Conservation (phyloP, 2,888 invertebrate species). For the Spatulosminthurus flaviceps region DNA sequence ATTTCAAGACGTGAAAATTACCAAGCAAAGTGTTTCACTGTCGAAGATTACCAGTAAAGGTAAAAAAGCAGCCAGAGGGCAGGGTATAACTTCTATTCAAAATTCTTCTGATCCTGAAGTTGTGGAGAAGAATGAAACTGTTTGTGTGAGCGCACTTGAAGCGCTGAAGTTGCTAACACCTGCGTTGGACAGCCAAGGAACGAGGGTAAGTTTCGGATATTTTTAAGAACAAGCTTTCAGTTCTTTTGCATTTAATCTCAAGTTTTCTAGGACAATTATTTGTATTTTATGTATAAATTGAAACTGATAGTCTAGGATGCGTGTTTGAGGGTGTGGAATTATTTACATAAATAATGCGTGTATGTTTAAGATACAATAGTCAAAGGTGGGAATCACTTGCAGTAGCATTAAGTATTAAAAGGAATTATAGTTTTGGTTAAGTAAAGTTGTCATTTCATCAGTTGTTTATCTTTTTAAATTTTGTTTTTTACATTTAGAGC, state of each 20-base stretch:
- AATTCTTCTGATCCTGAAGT: not conserved
- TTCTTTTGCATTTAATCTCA: no score
- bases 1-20: constrained; percentile 23
- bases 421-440: no score
- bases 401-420: no score
- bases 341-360: no score
- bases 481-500: not conserved
- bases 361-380: no score
- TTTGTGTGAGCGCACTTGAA: constrained; percentile 41
- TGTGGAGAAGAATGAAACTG: not conserved
- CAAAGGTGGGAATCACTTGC: no score
- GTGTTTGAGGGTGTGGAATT: no score
- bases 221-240: not conserved
- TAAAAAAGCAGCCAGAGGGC: not conserved
- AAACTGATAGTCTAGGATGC: no score
- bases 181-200: not conserved
- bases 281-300: no score
- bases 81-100: constrained; percentile 2
- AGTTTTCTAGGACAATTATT: no score
- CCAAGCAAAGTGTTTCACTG: constrained; percentile 19
- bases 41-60: not conserved
- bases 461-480: no score
- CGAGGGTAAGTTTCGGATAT: not conserved
- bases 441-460: no score
- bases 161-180: constrained; percentile 37